Evolutionary conservation across 2,113 vertebrate genomes (phyloP).

Genomic region (Sprattus sprattus): DNA sequence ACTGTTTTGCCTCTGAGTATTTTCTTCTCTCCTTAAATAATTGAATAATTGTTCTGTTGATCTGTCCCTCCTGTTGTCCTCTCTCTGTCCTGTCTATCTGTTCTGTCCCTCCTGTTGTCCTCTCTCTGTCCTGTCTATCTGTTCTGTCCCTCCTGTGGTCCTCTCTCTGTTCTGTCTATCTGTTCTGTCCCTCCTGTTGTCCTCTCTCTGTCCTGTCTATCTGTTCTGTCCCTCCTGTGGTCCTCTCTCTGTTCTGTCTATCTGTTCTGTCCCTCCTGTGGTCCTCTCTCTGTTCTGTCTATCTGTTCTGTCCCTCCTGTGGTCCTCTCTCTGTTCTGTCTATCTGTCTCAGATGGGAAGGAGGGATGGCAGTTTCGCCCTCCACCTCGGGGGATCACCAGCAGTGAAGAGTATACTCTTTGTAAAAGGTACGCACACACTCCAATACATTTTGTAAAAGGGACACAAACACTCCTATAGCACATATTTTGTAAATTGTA

Average conservation of each 20-base stretch:
- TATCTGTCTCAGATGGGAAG: slow-evolving; percentile 65
- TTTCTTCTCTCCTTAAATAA: neutral
- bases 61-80: neutral
- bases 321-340: neutral
- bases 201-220: neutral
- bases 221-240: neutral
- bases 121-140: neutral
- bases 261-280: neutral
- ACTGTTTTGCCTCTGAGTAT: neutral
- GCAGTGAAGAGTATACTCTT: slow-evolving; percentile 96
- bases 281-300: neutral
- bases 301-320: neutral
- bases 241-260: neutral
- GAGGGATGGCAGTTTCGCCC: slow-evolving; percentile 97
- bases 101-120: too few species aligned
- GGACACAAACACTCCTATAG: neutral
- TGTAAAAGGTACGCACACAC: slow-evolving; percentile 85
- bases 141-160: too few species aligned
- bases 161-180: neutral
- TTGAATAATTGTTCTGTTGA: neutral
- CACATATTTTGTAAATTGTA: too few species aligned
- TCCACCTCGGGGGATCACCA: slow-evolving; percentile 94
- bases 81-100: neutral
- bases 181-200: too few species aligned
- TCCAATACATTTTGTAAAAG: neutral